Evolutionary conservation across 2,113 vertebrate genomes (phyloP).

Genomic region (Fukomys damarensis): DNA sequence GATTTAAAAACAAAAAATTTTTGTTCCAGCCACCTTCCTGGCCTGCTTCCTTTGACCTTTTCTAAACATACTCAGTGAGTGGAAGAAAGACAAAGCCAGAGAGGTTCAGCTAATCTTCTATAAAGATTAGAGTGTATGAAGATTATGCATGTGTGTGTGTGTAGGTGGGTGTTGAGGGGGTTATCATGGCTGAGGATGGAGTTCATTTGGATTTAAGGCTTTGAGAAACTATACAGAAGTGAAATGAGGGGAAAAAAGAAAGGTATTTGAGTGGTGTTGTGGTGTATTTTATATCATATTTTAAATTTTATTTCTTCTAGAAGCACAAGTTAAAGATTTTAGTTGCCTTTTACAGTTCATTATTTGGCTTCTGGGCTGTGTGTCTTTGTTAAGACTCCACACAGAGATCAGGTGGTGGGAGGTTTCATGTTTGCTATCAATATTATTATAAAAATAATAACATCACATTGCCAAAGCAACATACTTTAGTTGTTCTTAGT

Average conservation of each 20-base stretch:
- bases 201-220: neutral
- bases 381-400: constrained; percentile 47
- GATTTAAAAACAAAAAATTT: neutral
- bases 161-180: accelerated
- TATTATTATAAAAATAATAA: constrained; percentile 6
- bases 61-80: neutral
- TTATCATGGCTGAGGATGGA: neutral
- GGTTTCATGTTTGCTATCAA: neutral
- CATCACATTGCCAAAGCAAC: neutral
- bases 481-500: constrained; percentile 52
- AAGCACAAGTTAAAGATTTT: constrained; percentile 9
- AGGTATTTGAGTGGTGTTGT: neutral
- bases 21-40: neutral
- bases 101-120: neutral
- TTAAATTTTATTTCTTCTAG: constrained; percentile 27
- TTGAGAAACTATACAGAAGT: neutral
- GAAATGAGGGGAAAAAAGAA: neutral
- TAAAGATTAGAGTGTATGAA: neutral
- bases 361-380: neutral
- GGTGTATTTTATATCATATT: neutral
- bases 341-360: neutral
- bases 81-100: neutral
- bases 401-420: neutral
- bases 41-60: neutral
- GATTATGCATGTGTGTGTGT: neutral